These are phyloP conservation scores for Mesorhabditis spiculigera DNA, from an alignment of 2,888 invertebrate genomes.

Conservation along the genomic window DNA sequence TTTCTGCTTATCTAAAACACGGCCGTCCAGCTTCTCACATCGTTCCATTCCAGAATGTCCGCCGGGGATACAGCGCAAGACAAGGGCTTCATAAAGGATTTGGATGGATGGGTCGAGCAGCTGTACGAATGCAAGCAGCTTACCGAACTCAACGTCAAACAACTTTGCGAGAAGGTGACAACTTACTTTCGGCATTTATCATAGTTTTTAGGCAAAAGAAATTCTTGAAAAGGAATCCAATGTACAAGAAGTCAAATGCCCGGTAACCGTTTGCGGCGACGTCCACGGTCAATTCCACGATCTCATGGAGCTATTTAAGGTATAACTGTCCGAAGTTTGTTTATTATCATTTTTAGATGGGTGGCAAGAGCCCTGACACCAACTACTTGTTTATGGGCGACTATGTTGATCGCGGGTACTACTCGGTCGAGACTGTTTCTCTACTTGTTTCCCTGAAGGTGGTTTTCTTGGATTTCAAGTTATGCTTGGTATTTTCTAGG, in stretches of 20 bases:
- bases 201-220: conserved; percentile 84
- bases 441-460: conserved; percentile 95
- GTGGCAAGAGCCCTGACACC: conserved; percentile 97
- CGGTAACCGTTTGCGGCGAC: conserved; percentile 98
- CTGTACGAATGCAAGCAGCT: conserved; percentile 99
- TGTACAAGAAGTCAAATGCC: conserved; percentile 99
- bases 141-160: conserved; percentile 99
- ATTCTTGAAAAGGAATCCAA: conserved; percentile 98
- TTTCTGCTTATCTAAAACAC: not conserved
- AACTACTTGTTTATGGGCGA: conserved; percentile 99
- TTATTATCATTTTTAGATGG: conserved; percentile 66
- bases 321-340: conserved; percentile 58
- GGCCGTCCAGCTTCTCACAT: not conserved
- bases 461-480: conserved; percentile 19
- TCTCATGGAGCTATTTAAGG: conserved; percentile 97
- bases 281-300: conserved; percentile 99
- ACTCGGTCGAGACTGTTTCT: conserved; percentile 98
- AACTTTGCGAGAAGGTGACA: conserved; percentile 96
- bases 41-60: not conserved
- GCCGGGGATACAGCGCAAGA: not conserved
- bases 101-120: conserved; percentile 76
- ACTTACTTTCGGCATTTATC: conserved; percentile 5
- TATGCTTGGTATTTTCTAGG: conserved; percentile 62
- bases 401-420: conserved; percentile 99
- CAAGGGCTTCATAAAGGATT: conserved; percentile 3